phyloP scores from a whole-genome alignment of 2,888 invertebrate species.

The Pseudeuparius sepicola region DNA sequence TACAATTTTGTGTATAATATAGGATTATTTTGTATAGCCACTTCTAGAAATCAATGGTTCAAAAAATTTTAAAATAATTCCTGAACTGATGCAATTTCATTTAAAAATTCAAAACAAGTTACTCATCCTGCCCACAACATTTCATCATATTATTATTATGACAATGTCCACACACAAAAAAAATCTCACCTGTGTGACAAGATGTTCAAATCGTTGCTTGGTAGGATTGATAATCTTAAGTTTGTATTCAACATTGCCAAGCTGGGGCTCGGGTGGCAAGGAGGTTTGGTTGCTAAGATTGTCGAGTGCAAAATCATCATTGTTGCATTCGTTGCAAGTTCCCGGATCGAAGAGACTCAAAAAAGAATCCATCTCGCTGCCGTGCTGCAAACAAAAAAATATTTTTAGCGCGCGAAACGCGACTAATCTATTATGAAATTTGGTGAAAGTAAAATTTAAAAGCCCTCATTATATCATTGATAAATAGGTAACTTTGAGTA shows the following conservation, averaged over 20 bases:
- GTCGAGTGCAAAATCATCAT: slow-evolving; percentile 39
- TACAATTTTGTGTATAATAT: too few relatives aligned
- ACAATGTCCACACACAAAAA: too few relatives aligned
- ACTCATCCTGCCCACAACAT: too few relatives aligned
- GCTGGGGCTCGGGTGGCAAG: slow-evolving; percentile 83
- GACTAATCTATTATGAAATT: slow-evolving; percentile 26
- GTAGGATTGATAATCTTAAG: slow-evolving; percentile 88
- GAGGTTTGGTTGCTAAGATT: slow-evolving; percentile 47
- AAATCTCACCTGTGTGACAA: slow-evolving; percentile 88
- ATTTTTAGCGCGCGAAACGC: too few relatives aligned
- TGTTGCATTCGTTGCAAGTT: slow-evolving; percentile 41
- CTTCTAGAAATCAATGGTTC: too few relatives aligned
- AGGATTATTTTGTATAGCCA: too few relatives aligned
- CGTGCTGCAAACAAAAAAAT: slow-evolving; percentile 9
- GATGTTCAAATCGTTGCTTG: slow-evolving; percentile 83
- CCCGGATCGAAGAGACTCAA: slow-evolving; percentile 68
- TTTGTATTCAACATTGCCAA: slow-evolving; percentile 95
- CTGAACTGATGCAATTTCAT: too few relatives aligned
- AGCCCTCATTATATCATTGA: neutral
- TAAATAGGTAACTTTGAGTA: slow-evolving; percentile 1
- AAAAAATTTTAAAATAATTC: too few relatives aligned
- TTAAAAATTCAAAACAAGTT: too few relatives aligned
- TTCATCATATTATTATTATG: too few relatives aligned
- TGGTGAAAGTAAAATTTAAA: slow-evolving; percentile 23
- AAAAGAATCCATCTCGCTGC: slow-evolving; percentile 65